phyloP scores from a whole-genome alignment of 2,113 vertebrate genomes.

The Varanus salvator region DNA sequence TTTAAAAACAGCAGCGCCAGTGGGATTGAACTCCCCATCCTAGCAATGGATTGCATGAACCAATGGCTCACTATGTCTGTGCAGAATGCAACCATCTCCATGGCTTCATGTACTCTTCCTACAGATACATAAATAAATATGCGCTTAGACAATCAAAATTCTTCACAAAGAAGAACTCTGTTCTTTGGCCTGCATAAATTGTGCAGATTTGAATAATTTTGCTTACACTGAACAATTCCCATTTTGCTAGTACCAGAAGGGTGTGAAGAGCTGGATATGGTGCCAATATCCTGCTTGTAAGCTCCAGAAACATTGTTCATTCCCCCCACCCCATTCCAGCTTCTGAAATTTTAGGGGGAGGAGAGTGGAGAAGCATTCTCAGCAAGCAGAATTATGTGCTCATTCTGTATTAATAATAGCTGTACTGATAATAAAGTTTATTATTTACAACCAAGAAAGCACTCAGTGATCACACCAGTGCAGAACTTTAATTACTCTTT shows the following conservation, averaged over 20 bases:
- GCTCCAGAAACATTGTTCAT: background rate
- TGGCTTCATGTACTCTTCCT: too few species aligned
- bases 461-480: background rate
- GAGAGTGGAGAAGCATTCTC: background rate
- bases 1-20: background rate
- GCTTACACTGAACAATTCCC: background rate
- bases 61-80: background rate
- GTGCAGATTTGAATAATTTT: background rate
- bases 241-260: background rate
- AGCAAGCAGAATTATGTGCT: background rate
- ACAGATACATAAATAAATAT: too few species aligned
- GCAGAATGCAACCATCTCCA: background rate
- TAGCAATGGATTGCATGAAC: background rate
- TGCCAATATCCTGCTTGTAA: too few species aligned
- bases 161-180: background rate
- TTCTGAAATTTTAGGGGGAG: background rate
- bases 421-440: background rate
- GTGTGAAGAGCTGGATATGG: background rate
- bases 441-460: background rate
- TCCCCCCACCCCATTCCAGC: background rate
- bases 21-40: background rate
- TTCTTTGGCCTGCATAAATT: background rate
- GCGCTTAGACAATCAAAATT: background rate
- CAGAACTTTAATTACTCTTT: slow-evolving; percentile 27
- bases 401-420: background rate